These are phyloP conservation scores for Atta texana DNA, from an alignment of 1,140 invertebrate species.

Conservation along the genomic window DNA sequence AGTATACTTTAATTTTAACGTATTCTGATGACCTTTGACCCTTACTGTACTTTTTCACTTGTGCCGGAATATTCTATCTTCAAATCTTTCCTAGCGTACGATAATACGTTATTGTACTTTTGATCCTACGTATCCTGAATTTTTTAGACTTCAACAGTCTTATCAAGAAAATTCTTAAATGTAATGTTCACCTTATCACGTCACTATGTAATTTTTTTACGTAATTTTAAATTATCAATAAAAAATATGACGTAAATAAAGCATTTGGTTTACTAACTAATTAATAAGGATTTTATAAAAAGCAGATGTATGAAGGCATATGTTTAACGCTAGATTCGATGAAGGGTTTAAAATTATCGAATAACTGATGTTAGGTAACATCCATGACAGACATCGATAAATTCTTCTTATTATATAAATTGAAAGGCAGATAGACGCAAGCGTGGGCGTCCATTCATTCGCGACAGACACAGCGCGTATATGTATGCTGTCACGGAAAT, in stretches of 20 bases:
- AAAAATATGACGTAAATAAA: background rate
- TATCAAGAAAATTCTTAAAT: background rate
- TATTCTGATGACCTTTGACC: background rate
- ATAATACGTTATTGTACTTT: background rate
- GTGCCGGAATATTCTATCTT: background rate
- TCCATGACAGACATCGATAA: conserved; percentile 64
- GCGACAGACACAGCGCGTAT: conserved; percentile 51
- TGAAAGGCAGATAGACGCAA: conserved; percentile 62
- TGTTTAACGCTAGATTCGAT: conserved; percentile 17
- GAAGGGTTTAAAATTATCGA: conserved; percentile 35
- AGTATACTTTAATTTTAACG: background rate
- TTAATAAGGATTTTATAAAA: background rate
- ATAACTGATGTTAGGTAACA: conserved; percentile 54
- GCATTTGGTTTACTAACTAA: background rate
- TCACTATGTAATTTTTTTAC: background rate
- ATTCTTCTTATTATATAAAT: conserved; percentile 70
- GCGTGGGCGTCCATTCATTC: conserved; percentile 70
- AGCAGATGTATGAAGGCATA: background rate
- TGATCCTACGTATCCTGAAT: background rate
- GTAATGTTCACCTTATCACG: background rate
- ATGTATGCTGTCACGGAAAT: conserved; percentile 33
- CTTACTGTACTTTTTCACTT: background rate
- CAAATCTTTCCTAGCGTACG: background rate
- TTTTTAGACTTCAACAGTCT: background rate
- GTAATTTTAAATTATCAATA: background rate